These are phyloP conservation scores for Drosophila persimilis DNA, from an alignment of 1,140 invertebrate genomes.

Conservation along the genomic window DNA sequence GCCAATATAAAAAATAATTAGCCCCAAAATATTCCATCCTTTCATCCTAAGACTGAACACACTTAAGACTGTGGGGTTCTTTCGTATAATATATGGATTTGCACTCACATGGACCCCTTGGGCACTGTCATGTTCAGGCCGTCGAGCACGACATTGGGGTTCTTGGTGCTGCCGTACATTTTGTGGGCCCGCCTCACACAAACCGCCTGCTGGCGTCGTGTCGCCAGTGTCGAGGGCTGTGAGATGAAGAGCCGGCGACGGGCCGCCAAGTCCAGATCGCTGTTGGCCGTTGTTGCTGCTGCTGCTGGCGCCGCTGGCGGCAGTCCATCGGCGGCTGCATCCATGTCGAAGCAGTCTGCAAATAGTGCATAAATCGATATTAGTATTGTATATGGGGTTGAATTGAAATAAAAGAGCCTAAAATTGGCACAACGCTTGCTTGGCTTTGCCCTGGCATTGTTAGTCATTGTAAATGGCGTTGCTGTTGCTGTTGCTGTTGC, in stretches of 20 bases:
- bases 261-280: slow-evolving; percentile 75
- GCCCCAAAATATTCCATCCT: no score
- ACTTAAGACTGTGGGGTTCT: not conserved
- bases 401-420: slow-evolving; percentile 45
- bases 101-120: slow-evolving; percentile 94
- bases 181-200: slow-evolving; percentile 92
- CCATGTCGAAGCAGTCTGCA: slow-evolving; percentile 64
- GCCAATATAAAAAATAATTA: no score
- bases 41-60: not conserved
- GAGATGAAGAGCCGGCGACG: slow-evolving; percentile 84
- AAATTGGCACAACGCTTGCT: slow-evolving; percentile 55
- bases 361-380: slow-evolving; percentile 56
- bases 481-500: slow-evolving; percentile 1
- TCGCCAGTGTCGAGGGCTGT: slow-evolving; percentile 89
- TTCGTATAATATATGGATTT: slow-evolving; percentile 5
- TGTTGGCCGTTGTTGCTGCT: slow-evolving; percentile 54
- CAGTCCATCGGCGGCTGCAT: slow-evolving; percentile 76
- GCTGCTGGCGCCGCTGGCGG: slow-evolving; percentile 69
- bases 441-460: not conserved
- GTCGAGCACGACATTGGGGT: slow-evolving; percentile 93
- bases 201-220: slow-evolving; percentile 90
- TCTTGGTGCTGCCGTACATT: slow-evolving; percentile 92
- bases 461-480: not conserved
- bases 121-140: slow-evolving; percentile 95
- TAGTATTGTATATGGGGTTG: slow-evolving; percentile 17